Percentiles rank a stretch among this genome's conserved stretches.
Conservation (phyloP, 2,888 invertebrate species). For the Geophilus truncorum region DNA sequence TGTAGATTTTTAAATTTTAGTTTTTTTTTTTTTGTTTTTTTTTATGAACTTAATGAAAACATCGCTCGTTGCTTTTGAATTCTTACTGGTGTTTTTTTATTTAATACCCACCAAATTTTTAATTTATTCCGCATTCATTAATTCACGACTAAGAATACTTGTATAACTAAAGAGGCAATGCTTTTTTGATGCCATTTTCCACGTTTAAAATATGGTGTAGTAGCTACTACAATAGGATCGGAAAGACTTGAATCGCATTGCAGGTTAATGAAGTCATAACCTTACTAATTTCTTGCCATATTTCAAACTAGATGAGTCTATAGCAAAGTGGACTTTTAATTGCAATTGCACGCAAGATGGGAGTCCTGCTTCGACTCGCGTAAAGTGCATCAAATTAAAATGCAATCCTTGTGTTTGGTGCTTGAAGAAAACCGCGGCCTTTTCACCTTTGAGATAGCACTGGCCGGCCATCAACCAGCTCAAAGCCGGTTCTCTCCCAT, state of each 20-base stretch:
- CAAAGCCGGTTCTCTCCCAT: background rate
- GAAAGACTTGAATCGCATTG: background rate
- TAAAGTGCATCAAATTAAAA: background rate
- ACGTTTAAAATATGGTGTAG: too few relatives aligned
- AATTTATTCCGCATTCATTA: background rate
- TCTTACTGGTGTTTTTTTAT: too few relatives aligned
- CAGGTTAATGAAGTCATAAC: slow-evolving; percentile 21
- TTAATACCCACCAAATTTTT: too few relatives aligned
- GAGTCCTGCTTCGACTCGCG: background rate
- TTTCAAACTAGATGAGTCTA: background rate
- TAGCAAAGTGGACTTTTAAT: slow-evolving; percentile 2
- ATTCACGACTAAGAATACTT: too few relatives aligned
- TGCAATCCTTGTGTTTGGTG: background rate
- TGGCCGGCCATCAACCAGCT: background rate
- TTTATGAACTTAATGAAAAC: too few relatives aligned
- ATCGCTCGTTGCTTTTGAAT: too few relatives aligned
- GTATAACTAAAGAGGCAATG: too few relatives aligned
- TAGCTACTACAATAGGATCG: background rate
- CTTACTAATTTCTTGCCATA: slow-evolving; percentile 19
- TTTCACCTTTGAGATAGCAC: slow-evolving; percentile 10
- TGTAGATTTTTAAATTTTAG: too few relatives aligned
- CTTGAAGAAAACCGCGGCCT: background rate
- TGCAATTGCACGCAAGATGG: background rate
- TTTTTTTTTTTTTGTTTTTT: too few relatives aligned
- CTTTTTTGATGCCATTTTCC: background rate